Evolutionary conservation across 2,113 vertebrate species (phyloP), one percentile per base, ranked within the genome.

Genomic region (Ariopsis seemanni): DNA sequence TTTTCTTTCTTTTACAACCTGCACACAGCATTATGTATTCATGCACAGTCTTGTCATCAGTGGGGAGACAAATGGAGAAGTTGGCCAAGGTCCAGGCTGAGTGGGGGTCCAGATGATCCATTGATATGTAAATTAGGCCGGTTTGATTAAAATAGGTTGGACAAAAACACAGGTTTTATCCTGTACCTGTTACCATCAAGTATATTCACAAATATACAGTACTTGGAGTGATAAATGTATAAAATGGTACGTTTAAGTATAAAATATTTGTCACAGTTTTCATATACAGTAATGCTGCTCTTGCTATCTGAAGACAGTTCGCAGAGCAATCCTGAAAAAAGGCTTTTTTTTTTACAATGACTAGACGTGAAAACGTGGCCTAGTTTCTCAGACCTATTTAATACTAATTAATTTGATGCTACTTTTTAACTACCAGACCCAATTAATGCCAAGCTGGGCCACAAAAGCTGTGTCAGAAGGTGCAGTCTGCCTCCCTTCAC

Each of bases 401-500:
- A 94, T 82, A 86, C 94, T 93, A 94, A 95, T 95, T 95, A 93
- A 94, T 95, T 94, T 92, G 91, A 93, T 93, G 92, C 93, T 92
- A 93, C 91, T 93, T 91, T 93, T 94, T 93, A 95, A 91, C 91
- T 87, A 88, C 91, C 87, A 94, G 93, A 94, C 94, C 95, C 90
- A 95, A 92, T 95, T 95, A 94, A 93, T 91, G 87, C 86, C 91
- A 90, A 87, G 77, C 90, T 82, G 9, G 91, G 93, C 85, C 85
- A 92, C 91, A 89, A 92, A 93, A 92, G 82, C 91, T 88, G 89
- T 91, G 91, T 87, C 89, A 89, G 88, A 91, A 87, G 88, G 90
- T 86, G 69, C 77, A 82, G 81, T 60, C 87, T 89, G 86, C 90
- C 83, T 89, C 82, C 1, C 55, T 78, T 65, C 62, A 84, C 81